phyloP scores from a whole-genome alignment of 2,888 invertebrate genomes.

The Torymus auratus region DNA sequence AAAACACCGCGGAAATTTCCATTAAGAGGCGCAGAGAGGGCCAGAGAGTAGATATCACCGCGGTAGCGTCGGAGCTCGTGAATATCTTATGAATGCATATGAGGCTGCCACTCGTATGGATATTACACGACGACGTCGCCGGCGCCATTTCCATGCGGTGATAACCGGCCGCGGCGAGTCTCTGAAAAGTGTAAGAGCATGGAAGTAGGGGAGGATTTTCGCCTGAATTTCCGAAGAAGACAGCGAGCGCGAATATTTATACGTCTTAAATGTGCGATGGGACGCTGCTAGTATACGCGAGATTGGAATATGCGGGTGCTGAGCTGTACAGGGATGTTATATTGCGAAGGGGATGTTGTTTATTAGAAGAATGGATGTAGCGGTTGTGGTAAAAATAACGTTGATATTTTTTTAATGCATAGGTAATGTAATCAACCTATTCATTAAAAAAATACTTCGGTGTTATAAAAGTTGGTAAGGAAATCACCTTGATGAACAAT shows the following conservation, averaged over 20 bases:
- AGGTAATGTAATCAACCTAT: too few relatives aligned
- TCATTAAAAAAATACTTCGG: too few relatives aligned
- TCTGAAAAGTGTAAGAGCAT: too few relatives aligned
- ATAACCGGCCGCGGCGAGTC: constrained; percentile 30
- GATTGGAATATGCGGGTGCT: constrained; percentile 31
- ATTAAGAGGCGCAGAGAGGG: constrained; percentile 31
- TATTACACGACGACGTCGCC: constrained; percentile 63
- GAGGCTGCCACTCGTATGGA: constrained; percentile 61
- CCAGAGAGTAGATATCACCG: not conserved
- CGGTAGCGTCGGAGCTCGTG: constrained; percentile 59
- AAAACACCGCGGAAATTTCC: constrained; percentile 36
- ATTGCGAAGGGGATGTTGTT: too few relatives aligned
- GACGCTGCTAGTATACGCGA: not conserved
- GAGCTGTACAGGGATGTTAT: too few relatives aligned
- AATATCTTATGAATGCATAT: constrained; percentile 71
- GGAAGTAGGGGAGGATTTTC: too few relatives aligned
- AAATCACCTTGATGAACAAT: too few relatives aligned
- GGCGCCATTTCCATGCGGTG: constrained; percentile 57
- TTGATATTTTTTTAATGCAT: too few relatives aligned
- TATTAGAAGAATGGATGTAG: too few relatives aligned
- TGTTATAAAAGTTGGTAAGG: too few relatives aligned
- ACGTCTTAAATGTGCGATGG: constrained; percentile 2
- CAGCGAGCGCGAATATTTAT: constrained; percentile 30
- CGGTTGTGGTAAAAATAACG: too few relatives aligned
- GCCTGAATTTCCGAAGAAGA: constrained; percentile 28